A percentile compares a stretch with the other conserved stretches of the same genome.
These are phyloP conservation scores for Aethes cnicana DNA, from an alignment of 2,888 invertebrate species.

Conservation along the genomic window DNA sequence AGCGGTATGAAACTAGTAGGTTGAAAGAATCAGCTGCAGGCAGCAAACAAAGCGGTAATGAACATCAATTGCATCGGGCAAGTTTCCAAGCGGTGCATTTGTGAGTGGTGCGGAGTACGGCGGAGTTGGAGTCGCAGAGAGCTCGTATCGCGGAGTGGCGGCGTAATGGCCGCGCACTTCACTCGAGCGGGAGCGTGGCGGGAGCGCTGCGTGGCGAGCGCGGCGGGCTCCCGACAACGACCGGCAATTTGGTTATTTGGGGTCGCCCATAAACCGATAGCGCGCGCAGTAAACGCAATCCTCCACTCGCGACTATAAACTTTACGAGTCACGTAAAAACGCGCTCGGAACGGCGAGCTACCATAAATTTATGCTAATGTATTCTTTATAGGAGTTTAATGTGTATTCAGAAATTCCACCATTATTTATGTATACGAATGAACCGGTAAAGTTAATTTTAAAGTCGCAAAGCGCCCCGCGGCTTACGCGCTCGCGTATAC, in stretches of 20 bases:
- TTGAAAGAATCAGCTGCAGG: constrained; percentile 33
- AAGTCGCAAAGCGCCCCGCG: constrained; percentile 72
- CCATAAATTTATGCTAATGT: constrained; percentile 83
- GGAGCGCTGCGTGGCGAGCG: constrained; percentile 32
- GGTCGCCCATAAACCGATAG: constrained; percentile 80
- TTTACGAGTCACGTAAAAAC: constrained; percentile 83
- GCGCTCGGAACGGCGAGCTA: constrained; percentile 80
- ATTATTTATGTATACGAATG: constrained; percentile 82
- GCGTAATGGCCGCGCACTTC: constrained; percentile 46
- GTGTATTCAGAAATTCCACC: constrained; percentile 81
- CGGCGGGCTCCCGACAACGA: constrained; percentile 49
- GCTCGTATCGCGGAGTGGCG: constrained; percentile 51
- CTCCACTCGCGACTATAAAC: constrained; percentile 82
- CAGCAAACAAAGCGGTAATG: constrained; percentile 58
- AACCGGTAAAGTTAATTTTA: constrained; percentile 82
- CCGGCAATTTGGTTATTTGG: constrained; percentile 80
- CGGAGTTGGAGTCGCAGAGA: constrained; percentile 49
- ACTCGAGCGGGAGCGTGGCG: constrained; percentile 44
- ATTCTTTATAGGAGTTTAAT: constrained; percentile 83
- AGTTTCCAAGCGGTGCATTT: constrained; percentile 61
- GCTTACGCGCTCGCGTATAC: constrained; percentile 64
- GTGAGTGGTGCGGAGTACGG: constrained; percentile 44
- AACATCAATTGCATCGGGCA: constrained; percentile 65
- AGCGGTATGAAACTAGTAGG: neutral
- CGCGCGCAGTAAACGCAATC: constrained; percentile 81